phyloP scores from a whole-genome alignment of 2,888 invertebrate genomes.

The Clostera curtula region DNA sequence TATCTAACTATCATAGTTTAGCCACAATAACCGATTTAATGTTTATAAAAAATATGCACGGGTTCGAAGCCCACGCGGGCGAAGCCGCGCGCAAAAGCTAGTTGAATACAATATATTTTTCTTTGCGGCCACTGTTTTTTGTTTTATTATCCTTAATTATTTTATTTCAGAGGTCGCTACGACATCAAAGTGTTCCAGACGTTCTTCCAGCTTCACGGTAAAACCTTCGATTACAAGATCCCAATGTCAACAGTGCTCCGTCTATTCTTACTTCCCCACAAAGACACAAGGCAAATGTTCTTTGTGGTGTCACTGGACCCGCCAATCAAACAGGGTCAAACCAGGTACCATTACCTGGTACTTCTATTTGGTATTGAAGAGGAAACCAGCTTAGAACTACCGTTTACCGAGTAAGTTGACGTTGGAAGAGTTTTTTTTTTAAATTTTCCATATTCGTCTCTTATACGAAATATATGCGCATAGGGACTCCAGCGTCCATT shows the following conservation, averaged over 20 bases:
- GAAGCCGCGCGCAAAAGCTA: too few species aligned
- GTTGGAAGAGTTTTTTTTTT: too few species aligned
- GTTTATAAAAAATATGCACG: too few species aligned
- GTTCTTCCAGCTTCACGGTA: conserved; percentile 84
- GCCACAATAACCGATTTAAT: too few species aligned
- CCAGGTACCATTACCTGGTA: conserved; percentile 97
- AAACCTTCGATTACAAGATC: conserved; percentile 99
- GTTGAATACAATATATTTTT: too few species aligned
- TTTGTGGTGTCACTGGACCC: conserved; percentile 98
- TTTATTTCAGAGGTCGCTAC: conserved; percentile 89
- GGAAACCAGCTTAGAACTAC: conserved; percentile 92
- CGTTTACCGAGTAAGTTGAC: conserved; percentile 87
- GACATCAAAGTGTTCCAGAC: conserved; percentile 94
- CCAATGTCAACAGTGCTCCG: conserved; percentile 97
- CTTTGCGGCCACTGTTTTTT: too few species aligned
- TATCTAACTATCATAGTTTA: too few species aligned
- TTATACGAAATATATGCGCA: too few species aligned
- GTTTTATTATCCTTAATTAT: conserved; percentile 5
- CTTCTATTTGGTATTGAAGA: conserved; percentile 96
- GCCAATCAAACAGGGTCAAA: conserved; percentile 99
- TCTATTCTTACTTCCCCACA: conserved; percentile 95
- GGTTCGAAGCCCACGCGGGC: too few species aligned
- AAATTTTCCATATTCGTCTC: too few species aligned
- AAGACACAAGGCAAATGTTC: conserved; percentile 98
- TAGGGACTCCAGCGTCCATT: too few species aligned